Evolutionary conservation across 2,888 invertebrate species (phyloP).

Genomic region (Strigamia transsilvanica): DNA sequence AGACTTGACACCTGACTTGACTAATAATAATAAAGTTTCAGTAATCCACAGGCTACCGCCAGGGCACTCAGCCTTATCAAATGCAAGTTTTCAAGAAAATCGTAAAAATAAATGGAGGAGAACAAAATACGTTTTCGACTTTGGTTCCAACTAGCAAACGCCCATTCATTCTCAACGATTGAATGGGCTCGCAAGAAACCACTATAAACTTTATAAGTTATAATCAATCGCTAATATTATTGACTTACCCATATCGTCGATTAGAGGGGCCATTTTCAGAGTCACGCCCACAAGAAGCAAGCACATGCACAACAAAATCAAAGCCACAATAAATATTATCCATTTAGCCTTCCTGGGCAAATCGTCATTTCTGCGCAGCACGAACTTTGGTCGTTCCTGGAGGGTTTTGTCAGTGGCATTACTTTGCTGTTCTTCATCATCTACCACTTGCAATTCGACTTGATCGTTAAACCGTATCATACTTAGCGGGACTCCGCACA

Average conservation of each 20-base stretch:
- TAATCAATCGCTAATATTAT: not conserved
- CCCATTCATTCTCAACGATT: not conserved
- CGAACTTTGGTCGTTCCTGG: not conserved
- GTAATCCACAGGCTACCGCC: not conserved
- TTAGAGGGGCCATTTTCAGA: slow-evolving; percentile 90
- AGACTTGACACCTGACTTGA: slow-evolving; percentile 33
- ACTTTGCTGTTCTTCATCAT: not conserved
- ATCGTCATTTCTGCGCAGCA: not conserved
- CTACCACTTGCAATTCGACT: slow-evolving; percentile 28
- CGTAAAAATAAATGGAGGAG: slow-evolving; percentile 29
- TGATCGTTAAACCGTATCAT: slow-evolving; percentile 34
- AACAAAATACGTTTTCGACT: not conserved
- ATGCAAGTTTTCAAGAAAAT: not conserved
- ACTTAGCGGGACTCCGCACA: slow-evolving; percentile 4
- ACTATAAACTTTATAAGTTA: not conserved
- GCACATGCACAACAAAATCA: slow-evolving; percentile 85
- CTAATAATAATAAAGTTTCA: slow-evolving; percentile 28
- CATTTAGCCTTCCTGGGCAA: slow-evolving; percentile 84
- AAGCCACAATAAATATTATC: slow-evolving; percentile 91
- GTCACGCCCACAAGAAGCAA: slow-evolving; percentile 90
- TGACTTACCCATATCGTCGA: slow-evolving; percentile 92
- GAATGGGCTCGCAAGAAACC: not conserved
- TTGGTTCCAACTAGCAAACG: not conserved
- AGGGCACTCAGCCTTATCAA: slow-evolving; percentile 16
- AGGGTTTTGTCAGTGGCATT: slow-evolving; percentile 2